These are phyloP conservation scores for Iphiclides podalirius DNA, from an alignment of 2,888 invertebrate genomes.

Conservation along the genomic window DNA sequence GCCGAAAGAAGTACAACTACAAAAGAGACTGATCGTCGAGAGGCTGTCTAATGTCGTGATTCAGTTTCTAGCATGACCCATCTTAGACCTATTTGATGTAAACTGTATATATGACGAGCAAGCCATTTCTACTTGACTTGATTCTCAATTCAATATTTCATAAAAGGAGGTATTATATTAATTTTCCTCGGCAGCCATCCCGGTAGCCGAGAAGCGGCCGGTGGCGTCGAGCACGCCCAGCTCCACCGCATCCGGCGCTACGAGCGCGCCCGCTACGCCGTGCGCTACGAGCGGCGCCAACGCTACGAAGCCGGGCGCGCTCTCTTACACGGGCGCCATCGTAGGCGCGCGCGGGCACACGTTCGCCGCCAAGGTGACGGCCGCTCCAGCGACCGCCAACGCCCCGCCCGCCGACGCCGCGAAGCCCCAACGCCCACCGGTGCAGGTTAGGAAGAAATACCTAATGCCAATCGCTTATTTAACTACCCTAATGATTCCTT, in stretches of 20 bases:
- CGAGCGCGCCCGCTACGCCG: constrained; percentile 18
- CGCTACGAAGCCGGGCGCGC: constrained; percentile 52
- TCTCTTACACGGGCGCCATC: constrained; percentile 74
- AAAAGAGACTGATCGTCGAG: too few species aligned
- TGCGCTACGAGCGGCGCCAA: constrained; percentile 27
- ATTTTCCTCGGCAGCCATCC: too few species aligned
- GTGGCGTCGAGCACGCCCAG: constrained; percentile 32
- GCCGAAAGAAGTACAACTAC: too few species aligned
- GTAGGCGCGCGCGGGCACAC: constrained; percentile 83
- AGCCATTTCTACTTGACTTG: too few species aligned
- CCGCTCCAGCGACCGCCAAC: constrained; percentile 34
- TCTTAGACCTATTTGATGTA: too few species aligned
- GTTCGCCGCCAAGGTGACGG: constrained; percentile 86
- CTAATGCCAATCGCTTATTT: too few species aligned
- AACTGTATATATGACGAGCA: too few species aligned
- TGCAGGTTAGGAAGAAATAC: constrained; percentile 32
- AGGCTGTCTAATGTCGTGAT: too few species aligned
- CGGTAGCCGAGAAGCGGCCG: constrained; percentile 32
- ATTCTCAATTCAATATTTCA: too few species aligned
- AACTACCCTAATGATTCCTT: too few species aligned
- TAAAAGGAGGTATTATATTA: too few species aligned
- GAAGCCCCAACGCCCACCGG: constrained; percentile 38
- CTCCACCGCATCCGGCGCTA: constrained; percentile 10
- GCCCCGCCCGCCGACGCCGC: constrained; percentile 27
- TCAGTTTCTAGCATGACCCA: too few species aligned